Evolutionary conservation across 2,888 invertebrate genomes (phyloP).

Genomic region (Phaonia tiefii): DNA sequence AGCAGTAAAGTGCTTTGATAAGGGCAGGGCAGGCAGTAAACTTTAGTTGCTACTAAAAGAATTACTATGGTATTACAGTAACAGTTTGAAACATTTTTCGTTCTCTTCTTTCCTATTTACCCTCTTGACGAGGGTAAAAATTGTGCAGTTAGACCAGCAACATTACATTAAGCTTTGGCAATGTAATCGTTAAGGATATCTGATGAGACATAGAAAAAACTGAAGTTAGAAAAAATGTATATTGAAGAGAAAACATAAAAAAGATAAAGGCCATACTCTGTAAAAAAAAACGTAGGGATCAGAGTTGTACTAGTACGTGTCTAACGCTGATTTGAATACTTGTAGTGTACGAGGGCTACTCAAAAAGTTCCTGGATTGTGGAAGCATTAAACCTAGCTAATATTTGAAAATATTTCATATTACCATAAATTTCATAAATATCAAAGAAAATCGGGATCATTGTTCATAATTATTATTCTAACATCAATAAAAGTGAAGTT

Average conservation of each 20-base stretch:
- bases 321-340: constrained; percentile 32
- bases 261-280: constrained; percentile 15
- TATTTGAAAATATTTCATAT: no score
- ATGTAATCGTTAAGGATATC: constrained; percentile 59
- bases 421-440: no score
- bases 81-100: constrained; percentile 50
- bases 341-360: constrained; percentile 15
- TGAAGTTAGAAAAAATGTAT: constrained; percentile 24
- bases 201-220: constrained; percentile 35
- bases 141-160: constrained; percentile 29
- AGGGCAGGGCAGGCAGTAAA: constrained; percentile 13
- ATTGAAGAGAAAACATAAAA: constrained; percentile 1
- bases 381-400: no score
- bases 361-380: no score
- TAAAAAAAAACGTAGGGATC: constrained; percentile 21
- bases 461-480: no score
- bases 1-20: no score
- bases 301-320: constrained; percentile 27
- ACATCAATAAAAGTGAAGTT: no score
- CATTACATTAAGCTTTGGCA: constrained; percentile 52
- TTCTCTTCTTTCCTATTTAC: constrained; percentile 41
- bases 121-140: no score
- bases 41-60: constrained; percentile 39
- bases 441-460: no score
- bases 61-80: constrained; percentile 42